Evolutionary conservation across 1,140 invertebrate species (phyloP).

Genomic region (Chelonus insularis): DNA sequence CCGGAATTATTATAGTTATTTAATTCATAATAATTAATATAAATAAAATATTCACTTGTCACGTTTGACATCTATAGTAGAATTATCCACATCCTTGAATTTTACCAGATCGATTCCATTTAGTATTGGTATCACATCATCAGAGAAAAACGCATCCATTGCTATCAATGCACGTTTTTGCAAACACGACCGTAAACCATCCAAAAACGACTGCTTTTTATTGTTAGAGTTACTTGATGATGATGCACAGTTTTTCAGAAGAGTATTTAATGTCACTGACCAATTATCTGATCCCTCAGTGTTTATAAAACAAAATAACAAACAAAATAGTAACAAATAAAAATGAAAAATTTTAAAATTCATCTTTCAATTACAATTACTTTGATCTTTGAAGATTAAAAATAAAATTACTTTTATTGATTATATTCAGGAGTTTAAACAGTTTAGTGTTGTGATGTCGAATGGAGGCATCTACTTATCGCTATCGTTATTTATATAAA

Average conservation of each 20-base stretch:
- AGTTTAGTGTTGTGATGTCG: too few species aligned
- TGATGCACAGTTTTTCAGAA: conserved; percentile 43
- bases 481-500: not conserved
- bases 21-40: too few species aligned
- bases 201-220: conserved; percentile 39
- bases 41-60: conserved; percentile 20
- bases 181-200: conserved; percentile 40
- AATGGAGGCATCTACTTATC: too few species aligned
- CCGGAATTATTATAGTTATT: too few species aligned
- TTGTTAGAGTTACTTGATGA: conserved; percentile 25
- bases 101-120: conserved; percentile 46
- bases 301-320: not conserved
- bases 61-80: not conserved
- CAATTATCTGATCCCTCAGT: conserved; percentile 38
- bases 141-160: conserved; percentile 40
- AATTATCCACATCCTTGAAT: conserved; percentile 26
- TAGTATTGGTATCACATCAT: conserved; percentile 47
- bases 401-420: too few species aligned
- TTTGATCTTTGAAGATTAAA: too few species aligned
- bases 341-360: conserved; percentile 22
- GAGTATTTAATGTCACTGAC: conserved; percentile 32
- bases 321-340: conserved; percentile 28
- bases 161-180: conserved; percentile 40
- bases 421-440: too few species aligned
- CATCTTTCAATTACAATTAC: conserved; percentile 36